Evolutionary conservation across 1,140 invertebrate genomes (phyloP), one percentile per base, ranked within the genome.

Genomic region (Pectinophora gossypiella): DNA sequence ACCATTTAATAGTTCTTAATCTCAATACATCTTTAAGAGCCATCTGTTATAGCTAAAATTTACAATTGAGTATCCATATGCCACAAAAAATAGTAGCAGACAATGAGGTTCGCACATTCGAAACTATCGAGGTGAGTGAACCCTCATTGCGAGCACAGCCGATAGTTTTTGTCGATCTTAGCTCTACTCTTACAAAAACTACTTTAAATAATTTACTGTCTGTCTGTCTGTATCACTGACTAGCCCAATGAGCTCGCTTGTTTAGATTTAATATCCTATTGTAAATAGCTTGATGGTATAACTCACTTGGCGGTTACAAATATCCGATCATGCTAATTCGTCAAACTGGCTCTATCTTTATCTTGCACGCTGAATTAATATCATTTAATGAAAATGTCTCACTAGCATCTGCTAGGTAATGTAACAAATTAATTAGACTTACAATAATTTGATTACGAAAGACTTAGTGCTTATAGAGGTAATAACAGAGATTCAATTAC

Each of bases 101-200:
- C 82, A 82, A 81, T 77, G 77, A 83, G 77, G 56, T 85, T 78
- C 69, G 72, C 74, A 78, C 73, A 85, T 85, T 79, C 67, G 64
- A 67, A 70, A 74, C 61, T 67, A 65, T 74, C 51, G 74, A 75
- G 83, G 79, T 86, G 67, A 73, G 40, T 86, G 80, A 84, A 79
- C 80, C 60, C 48, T 42, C 45, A 47, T 59, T 57, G 70, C 44
- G 65, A 77, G 64, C 64, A 59, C 74, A 75, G 72, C 65, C 68
- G 47, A 78, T 78, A 61, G 71, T 85, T 86, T 86, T 86, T 84
- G 80, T 72, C 54, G 64, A 64, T 72, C 68, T 61, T 68, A 48
- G 48, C 49, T 65, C 51, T 49, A 59, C 56, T 56, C n/a, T 19
- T 27, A 19, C 69, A 81, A 82, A 79, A 85, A 81, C 56, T 58